Evolutionary conservation across 2,888 invertebrate species (phyloP).

Genomic region (Parnassius orleans): DNA sequence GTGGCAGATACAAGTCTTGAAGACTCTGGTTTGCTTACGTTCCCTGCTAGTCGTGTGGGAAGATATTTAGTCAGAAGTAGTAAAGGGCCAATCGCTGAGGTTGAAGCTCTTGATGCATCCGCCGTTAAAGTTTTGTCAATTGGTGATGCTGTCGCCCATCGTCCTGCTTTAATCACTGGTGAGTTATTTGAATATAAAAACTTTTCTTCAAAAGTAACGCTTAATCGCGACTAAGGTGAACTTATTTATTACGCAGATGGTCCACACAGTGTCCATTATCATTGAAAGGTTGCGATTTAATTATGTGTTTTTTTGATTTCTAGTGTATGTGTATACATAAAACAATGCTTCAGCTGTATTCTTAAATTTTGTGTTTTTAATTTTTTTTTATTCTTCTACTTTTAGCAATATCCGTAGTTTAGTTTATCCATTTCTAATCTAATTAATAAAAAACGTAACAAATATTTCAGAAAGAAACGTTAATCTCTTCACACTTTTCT

Average conservation of each 20-base stretch:
- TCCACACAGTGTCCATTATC: background rate
- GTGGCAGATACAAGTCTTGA: constrained; percentile 82
- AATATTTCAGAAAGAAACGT: background rate
- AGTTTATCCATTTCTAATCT: too few species aligned
- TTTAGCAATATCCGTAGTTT: too few species aligned
- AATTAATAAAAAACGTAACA: too few species aligned
- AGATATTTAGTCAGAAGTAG: constrained; percentile 84
- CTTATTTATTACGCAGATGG: too few species aligned
- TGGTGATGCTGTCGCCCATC: constrained; percentile 88
- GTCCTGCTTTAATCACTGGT: constrained; percentile 90
- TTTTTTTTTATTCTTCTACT: background rate
- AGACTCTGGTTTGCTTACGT: constrained; percentile 84
- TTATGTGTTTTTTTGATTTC: too few species aligned
- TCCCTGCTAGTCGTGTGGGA: constrained; percentile 88
- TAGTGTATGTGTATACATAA: background rate
- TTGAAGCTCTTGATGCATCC: constrained; percentile 90
- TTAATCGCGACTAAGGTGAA: background rate
- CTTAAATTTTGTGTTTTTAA: too few species aligned
- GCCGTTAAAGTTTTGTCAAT: constrained; percentile 87
- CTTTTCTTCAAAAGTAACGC: background rate
- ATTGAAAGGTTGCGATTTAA: too few species aligned
- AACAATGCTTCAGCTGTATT: too few species aligned
- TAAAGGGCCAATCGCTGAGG: constrained; percentile 64
- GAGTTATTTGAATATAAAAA: constrained; percentile 36
- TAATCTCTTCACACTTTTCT: too few species aligned